Conservation (phyloP, 23 tunicate genomes). For the Oikopleura albicans region DNA sequence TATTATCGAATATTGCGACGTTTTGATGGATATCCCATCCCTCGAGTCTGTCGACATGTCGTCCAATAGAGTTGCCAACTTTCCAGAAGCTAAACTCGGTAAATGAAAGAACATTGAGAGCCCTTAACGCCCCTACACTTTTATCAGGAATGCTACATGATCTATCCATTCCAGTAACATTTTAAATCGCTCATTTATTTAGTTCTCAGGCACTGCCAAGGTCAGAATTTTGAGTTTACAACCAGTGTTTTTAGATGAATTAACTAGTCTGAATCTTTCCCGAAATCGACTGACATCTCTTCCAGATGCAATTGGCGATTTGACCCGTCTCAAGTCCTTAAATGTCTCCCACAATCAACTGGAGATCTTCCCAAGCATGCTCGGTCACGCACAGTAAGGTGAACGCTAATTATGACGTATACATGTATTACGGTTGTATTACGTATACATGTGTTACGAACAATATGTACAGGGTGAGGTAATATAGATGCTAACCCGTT, state of each 20-base stretch:
- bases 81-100: background rate
- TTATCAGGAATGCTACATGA: too few species aligned
- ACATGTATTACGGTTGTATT: too few species aligned
- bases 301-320: slow-evolving; percentile 37
- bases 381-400: background rate
- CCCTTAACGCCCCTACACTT: too few species aligned
- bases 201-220: background rate
- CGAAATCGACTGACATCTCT: background rate
- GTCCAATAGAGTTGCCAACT: background rate
- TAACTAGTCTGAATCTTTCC: background rate
- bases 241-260: background rate
- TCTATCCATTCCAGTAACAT: too few species aligned
- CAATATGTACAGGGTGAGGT: too few species aligned
- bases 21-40: background rate
- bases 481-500: too few species aligned
- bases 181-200: background rate
- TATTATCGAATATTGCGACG: background rate
- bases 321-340: slow-evolving; percentile 27
- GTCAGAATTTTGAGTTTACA: background rate
- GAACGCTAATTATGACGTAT: too few species aligned
- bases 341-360: slow-evolving; percentile 58
- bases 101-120: too few species aligned
- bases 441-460: too few species aligned
- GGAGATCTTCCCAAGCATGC: slow-evolving; percentile 15
- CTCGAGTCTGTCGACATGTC: background rate